A percentile compares a stretch with the other conserved stretches of the same genome.
phyloP scores from a whole-genome alignment of 92 coral and sea anemone species.

The Diadumene lineata region DNA sequence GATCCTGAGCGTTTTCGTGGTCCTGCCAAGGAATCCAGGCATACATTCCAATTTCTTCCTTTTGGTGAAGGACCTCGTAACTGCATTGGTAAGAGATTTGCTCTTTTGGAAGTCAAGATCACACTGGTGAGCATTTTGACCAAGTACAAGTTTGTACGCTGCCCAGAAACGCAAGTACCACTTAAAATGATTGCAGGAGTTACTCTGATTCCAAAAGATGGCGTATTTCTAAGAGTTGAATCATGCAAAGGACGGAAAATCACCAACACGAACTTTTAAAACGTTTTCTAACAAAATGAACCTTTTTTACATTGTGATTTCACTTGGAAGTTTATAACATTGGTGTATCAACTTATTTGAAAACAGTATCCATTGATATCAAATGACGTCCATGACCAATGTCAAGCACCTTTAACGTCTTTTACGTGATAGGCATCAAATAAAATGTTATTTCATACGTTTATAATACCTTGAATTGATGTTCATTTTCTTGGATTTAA shows the following conservation, averaged over 20 bases:
- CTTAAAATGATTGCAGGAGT: constrained; percentile 35
- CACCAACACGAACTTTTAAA: too few species aligned
- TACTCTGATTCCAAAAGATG: constrained; percentile 45
- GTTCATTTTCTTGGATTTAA: too few species aligned
- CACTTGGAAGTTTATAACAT: too few species aligned
- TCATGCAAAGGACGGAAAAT: constrained; percentile 39
- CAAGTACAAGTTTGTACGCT: constrained; percentile 54
- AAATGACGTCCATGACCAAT: too few species aligned
- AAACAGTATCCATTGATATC: too few species aligned
- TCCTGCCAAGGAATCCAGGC: constrained; percentile 50
- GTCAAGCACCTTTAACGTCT: too few species aligned
- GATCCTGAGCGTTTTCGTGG: constrained; percentile 80
- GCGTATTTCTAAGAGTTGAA: constrained; percentile 46
- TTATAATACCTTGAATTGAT: too few species aligned
- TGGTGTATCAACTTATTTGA: too few species aligned
- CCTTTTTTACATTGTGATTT: too few species aligned
- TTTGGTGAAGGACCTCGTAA: constrained; percentile 69
- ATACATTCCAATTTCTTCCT: constrained; percentile 65
- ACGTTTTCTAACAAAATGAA: too few species aligned
- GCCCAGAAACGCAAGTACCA: constrained; percentile 61
- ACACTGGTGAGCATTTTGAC: constrained; percentile 57
- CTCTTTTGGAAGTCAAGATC: constrained; percentile 50
- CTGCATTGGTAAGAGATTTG: constrained; percentile 64
- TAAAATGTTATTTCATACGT: too few species aligned
- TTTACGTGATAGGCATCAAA: too few species aligned